Evolutionary conservation across 2,888 invertebrate species (phyloP), one percentile per base, ranked within the genome.

Genomic region (Acleris laterana): DNA sequence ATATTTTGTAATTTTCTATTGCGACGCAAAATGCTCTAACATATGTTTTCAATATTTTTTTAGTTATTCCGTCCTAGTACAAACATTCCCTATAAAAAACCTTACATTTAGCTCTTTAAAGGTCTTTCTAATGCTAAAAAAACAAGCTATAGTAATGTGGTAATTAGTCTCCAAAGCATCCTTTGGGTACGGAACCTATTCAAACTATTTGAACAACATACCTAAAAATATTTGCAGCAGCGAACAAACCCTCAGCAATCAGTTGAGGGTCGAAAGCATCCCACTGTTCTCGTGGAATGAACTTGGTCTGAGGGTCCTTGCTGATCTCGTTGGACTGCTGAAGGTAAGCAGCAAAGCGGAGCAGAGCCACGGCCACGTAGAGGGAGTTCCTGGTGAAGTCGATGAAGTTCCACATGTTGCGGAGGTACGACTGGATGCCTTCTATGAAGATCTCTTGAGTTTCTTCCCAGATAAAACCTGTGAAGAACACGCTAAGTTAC

Each of bases 321-420:
- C 87, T 77, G 61, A 97, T 97, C 86, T 97, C 96, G 0, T 94
- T 84, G 3, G 84, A 84, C 84, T 97, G 97, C 78, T 97, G 96
- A 49, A 96, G 84, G 78, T 96, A 97, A 0, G 97, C 97, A 0
- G 95, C 95, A 5, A 94, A 90, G 77, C 95, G 90, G 5, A 97
- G 87, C 32, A 96, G 80, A 42, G 94, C 94, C 9, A 97, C 97
- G 5, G 94, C 93, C 50, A 96, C 94, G 85, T 99, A 99, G 3
- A 99, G 93, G 0, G 95, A 95, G 88, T 99, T 99, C 51, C 98
- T 95, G 5, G 96, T 96, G 82, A 98, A 98, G 90, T 99, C 99
- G 61, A 99, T 97, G 80, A 98, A 97, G 87, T 99, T 99, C 99
- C 99, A 99, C 94, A 99, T 95, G 84, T 99, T 98, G 38, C 97